A percentile compares a stretch with the other conserved stretches of the same genome.
Evolutionary conservation across 2,113 vertebrate species (phyloP).

Genomic region (Leucosticte australis): DNA sequence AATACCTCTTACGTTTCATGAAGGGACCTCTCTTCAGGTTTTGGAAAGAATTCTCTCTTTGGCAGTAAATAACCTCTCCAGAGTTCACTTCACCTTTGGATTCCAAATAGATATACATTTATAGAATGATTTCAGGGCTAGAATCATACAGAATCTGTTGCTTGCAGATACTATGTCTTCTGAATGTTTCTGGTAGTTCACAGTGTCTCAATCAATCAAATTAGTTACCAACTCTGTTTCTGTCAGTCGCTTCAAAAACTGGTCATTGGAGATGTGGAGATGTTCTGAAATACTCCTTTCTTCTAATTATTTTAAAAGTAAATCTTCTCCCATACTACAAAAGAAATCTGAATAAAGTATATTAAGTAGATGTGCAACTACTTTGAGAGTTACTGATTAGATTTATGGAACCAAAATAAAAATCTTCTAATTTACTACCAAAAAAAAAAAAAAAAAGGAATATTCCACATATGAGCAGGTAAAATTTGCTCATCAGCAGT

Average conservation of each 20-base stretch:
- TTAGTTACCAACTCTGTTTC: neutral
- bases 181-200: slow-evolving; percentile 20
- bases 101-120: neutral
- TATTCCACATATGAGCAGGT: neutral
- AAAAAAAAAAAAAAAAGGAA: neutral
- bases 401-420: neutral
- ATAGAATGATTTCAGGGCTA: slow-evolving; percentile 10
- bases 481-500: neutral
- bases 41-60: neutral
- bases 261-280: neutral
- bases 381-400: neutral
- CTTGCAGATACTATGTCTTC: neutral
- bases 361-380: neutral
- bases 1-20: neutral
- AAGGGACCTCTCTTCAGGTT: neutral
- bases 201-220: neutral
- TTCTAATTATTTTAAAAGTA: neutral
- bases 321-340: neutral
- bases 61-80: neutral
- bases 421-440: neutral
- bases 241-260: neutral
- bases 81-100: neutral
- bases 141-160: slow-evolving; percentile 13
- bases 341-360: neutral
- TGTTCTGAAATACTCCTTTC: neutral